Conservation (phyloP, 2,888 invertebrate genomes). For the Caenorhabditis becei region DNA sequence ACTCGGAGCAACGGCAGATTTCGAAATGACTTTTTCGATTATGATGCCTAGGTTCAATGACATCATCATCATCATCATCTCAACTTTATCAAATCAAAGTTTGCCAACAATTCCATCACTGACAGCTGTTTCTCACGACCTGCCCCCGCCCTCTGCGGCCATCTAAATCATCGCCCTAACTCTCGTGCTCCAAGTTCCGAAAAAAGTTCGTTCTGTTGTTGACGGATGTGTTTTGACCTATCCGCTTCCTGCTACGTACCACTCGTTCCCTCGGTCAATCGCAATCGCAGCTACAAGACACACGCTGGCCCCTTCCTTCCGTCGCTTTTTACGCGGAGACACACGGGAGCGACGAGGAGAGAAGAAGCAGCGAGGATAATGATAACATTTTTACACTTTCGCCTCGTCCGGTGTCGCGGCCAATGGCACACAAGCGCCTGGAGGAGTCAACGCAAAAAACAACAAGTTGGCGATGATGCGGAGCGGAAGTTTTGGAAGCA, state of each 20-base stretch:
- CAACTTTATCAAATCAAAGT: neutral
- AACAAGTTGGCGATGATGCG: slow-evolving; percentile 45
- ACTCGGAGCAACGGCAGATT: too few species aligned
- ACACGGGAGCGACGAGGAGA: slow-evolving; percentile 14
- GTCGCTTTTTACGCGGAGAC: slow-evolving; percentile 46
- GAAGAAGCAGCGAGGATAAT: slow-evolving; percentile 45
- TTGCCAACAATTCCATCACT: neutral
- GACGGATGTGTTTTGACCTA: slow-evolving; percentile 18
- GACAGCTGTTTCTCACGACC: slow-evolving; percentile 10
- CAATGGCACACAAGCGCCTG: slow-evolving; percentile 39
- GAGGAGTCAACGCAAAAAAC: slow-evolving; percentile 36
- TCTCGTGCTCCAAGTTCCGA: neutral
- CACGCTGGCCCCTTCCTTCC: slow-evolving; percentile 10
- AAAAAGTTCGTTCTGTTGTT: neutral
- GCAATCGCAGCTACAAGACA: slow-evolving; percentile 6
- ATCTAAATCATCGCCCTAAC: neutral
- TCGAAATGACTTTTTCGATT: too few species aligned
- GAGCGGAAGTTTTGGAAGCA: slow-evolving; percentile 4
- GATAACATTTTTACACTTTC: slow-evolving; percentile 62
- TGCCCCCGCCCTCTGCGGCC: slow-evolving; percentile 12
- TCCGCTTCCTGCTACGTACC: neutral
- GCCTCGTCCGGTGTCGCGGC: slow-evolving; percentile 34
- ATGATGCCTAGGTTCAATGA: too few species aligned
- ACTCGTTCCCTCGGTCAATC: neutral
- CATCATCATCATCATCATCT: too few species aligned